Evolutionary conservation across 2,888 invertebrate genomes (phyloP), one percentile per base, ranked within the genome.

Genomic region (Drosophila limbata): DNA sequence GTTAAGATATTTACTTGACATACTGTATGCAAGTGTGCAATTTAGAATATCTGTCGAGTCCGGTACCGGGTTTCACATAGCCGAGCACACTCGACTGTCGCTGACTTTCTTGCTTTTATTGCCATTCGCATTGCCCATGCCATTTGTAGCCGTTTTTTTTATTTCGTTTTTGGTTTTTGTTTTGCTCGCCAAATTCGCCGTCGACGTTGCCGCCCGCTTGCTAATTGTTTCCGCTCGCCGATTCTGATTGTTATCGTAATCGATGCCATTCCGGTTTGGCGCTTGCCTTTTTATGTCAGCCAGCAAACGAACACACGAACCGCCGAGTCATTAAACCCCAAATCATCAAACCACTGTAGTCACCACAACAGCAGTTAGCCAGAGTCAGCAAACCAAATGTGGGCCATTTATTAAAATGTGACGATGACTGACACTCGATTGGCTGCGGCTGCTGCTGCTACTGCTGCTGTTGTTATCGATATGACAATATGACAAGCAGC

Each of bases 201-300:
- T 42, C 47, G 56, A 42, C 28, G 28, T 28, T 28, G 28, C 28
- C 45, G 52, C 67, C 75, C 74, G 62, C 52, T 67, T 50, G 71
- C 76, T 88, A 89, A 90, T 90, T 90, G 82, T 75, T 90, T 85
- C 84, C 84, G 89, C 74, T 85, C 69, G 65, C 53, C 66, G 66
- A 52, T 69, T 69, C 70, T 74, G 81, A 72, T 88, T 73, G 77
- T 77, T 77, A 83, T 77, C 77, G 83, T 71, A 86, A 83, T 83
- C 82, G 87, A 63, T 68, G 86, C 77, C 67, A 78, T 78, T 84
- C 84, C 81, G 81, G 80, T 77, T 77, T 76, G 66, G 50, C 79
- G 81, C 77, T 86, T 73, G 72, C 51, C 67, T 84, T 88, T 83
- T 83, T 76, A 73, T 85, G 88, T 78, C 84, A 69, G 78, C 65